Evolutionary conservation across 2,113 vertebrate genomes (phyloP), one percentile per base, ranked within the genome.

Genomic region (Apteryx owenii): DNA sequence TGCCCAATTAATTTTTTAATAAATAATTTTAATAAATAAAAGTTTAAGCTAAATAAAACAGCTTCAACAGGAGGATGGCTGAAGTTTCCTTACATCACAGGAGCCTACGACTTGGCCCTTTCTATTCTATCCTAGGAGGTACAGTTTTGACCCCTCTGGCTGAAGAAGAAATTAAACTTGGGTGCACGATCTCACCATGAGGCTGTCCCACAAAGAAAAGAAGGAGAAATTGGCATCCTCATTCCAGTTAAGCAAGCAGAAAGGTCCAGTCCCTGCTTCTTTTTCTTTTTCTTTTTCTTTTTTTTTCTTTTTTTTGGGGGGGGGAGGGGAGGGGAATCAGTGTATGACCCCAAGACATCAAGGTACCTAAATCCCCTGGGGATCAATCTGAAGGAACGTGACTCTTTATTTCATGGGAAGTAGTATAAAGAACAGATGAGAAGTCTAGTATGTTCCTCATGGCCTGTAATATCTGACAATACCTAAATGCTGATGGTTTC

Each of bases 321-420:
- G 38, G 46, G 68, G n/a, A 61, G 73, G 15, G 28, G 11, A 16
- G 17, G 64, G 0, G 1, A 25, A 62, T 58, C 6, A 1, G 8
- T 26, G 31, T 46, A 56, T 81, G 42, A 50, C 26, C 13, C 84
- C 12, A 71, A 29, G 36, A 16, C 8, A 54, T 9, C 0, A 0
- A 73, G 50, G 50, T 3, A 5, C n/a, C 3, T 4, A 81, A 91
- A 87, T 79, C 5, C 53, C 25, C 14, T 73, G 19, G 20, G 16
- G 29, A 90, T 48, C 23, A 12, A 33, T 21, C 9, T 48, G 42
- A 81, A 88, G 36, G 44, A 81, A 73, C 9, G 8, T 0, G 0
- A 61, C 29, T 4, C 1, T 4, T 3, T 66, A 40, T 62, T 90
- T 94, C 53, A 83, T 50, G 22, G 23, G 61, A 88, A 93, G 38